Conservation (phyloP, 37 sponge, comb jelly and placozoan genomes). For the Cliona cf. orientalis region DNA sequence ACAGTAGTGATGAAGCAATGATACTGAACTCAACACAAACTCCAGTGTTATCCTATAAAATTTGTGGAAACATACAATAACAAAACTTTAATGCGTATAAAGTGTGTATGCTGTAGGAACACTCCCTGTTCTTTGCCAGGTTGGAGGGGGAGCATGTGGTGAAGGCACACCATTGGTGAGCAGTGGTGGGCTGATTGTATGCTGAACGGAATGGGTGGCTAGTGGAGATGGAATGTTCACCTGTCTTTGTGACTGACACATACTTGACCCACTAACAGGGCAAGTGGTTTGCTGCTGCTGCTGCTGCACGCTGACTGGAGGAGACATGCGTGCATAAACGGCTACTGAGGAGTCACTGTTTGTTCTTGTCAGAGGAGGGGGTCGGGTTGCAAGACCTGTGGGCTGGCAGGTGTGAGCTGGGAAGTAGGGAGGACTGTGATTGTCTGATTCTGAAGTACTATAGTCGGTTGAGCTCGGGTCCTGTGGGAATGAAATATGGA, state of each 20-base stretch:
- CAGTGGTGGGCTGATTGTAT: constrained; percentile 4
- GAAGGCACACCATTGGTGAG: neutral
- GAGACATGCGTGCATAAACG: constrained; percentile 28
- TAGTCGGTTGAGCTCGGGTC: neutral
- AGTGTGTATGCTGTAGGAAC: constrained; percentile 17
- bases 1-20: neutral
- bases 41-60: neutral
- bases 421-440: constrained; percentile 28
- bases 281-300: neutral
- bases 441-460: constrained; percentile 51
- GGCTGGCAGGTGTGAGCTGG: neutral
- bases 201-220: constrained; percentile 40
- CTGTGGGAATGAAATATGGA: constrained; percentile 3
- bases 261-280: neutral
- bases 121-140: constrained; percentile 45
- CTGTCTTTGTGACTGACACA: constrained; percentile 5
- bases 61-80: neutral
- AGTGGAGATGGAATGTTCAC: constrained; percentile 38
- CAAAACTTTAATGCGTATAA: constrained; percentile 34
- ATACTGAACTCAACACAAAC: too few species aligned
- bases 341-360: constrained; percentile 55
- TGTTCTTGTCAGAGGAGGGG: constrained; percentile 56
- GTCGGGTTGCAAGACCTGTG: constrained; percentile 35
- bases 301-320: too few species aligned
- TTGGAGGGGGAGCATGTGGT: constrained; percentile 22